Base-by-base conservation (phyloP, 2,888 invertebrate species). In the Brenthis hecate region DNA sequence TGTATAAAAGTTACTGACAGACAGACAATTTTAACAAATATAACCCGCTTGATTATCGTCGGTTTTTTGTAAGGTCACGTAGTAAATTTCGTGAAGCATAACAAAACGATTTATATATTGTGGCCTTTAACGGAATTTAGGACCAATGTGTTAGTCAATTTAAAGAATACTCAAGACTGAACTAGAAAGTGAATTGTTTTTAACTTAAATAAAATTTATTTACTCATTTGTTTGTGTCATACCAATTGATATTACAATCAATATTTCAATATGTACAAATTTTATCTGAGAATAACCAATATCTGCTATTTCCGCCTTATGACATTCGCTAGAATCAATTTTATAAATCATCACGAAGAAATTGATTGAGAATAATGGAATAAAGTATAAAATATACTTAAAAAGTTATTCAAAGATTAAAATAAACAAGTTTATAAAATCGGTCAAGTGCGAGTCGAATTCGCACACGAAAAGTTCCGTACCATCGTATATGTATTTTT, bases 91-190 rank as follows among this genome's bases (percentile, higher is more conserved):
- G 56, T 70, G 36, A 68, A 65, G 43, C 53, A 67, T 48, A 60
- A 61, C 50, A 61, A 65, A 61, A 60, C 51, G 57, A 57, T 57
- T 53, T 57, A 54, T 58, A 68, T 68, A 63, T 61, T 50, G 71
- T 72, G 70, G 70, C 72, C 67, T 68, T 69, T 73, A 70, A 69
- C 71, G 72, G 72, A 74, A 73, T 72, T 68, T 71, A 71, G 78
- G 79, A 82, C 85, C 84, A 83, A 85, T 83, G 78, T 78, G 84
- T 84, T 86, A 85, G 91, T 91, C 90, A 89, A 90, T 90, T 91
- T 89, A 89, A 83, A 80, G 85, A 84, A 85, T 85, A 85, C 81
- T 85, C 80, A 91, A 91, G 91, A 91, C 91, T 91, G 91, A 90
- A 85, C 76, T 81, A 86, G 86, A 77, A 81, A 85, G 81, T 79